A percentile compares a stretch with the other conserved stretches of the same genome.
These are phyloP conservation scores for Bambusicola thoracicus DNA, from an alignment of 2,113 vertebrate genomes.

Conservation along the genomic window DNA sequence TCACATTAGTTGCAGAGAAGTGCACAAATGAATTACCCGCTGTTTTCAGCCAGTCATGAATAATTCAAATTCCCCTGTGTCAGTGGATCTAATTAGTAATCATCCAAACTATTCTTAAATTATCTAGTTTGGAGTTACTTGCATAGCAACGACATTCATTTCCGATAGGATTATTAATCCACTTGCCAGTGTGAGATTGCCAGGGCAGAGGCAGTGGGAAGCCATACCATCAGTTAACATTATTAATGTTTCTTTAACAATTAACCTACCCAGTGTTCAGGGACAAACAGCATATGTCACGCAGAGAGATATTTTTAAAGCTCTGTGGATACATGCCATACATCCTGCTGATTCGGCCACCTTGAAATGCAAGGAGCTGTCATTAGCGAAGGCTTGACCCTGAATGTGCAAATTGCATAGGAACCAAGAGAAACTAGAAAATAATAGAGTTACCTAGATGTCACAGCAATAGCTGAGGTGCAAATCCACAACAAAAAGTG, in stretches of 20 bases:
- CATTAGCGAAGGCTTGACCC: neutral
- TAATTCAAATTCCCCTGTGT: slow-evolving; percentile 80
- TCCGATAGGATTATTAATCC: slow-evolving; percentile 80
- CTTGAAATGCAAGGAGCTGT: slow-evolving; percentile 32
- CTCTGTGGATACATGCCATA: slow-evolving; percentile 29
- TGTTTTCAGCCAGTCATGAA: slow-evolving; percentile 80
- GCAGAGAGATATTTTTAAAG: slow-evolving; percentile 63
- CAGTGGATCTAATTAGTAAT: slow-evolving; percentile 80
- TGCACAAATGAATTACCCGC: slow-evolving; percentile 77
- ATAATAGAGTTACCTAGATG: slow-evolving; percentile 29
- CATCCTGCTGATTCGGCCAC: neutral
- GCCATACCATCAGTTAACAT: slow-evolving; percentile 46
- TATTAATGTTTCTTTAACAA: slow-evolving; percentile 72
- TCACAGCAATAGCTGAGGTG: neutral
- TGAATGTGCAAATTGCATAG: neutral
- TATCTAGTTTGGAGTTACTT: slow-evolving; percentile 79
- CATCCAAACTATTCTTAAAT: slow-evolving; percentile 83
- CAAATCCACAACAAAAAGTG: slow-evolving; percentile 8
- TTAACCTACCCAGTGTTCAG: slow-evolving; percentile 57
- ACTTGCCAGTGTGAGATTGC: slow-evolving; percentile 67
- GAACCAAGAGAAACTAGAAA: slow-evolving; percentile 16
- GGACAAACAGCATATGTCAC: slow-evolving; percentile 58
- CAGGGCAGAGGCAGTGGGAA: slow-evolving; percentile 60
- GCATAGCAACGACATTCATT: slow-evolving; percentile 72
- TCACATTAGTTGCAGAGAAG: slow-evolving; percentile 76